A percentile compares a stretch with the other conserved stretches of the same genome.
phyloP scores from a whole-genome alignment of 2,113 vertebrate species.

The Pseudorhombus dupliciocellatus region DNA sequence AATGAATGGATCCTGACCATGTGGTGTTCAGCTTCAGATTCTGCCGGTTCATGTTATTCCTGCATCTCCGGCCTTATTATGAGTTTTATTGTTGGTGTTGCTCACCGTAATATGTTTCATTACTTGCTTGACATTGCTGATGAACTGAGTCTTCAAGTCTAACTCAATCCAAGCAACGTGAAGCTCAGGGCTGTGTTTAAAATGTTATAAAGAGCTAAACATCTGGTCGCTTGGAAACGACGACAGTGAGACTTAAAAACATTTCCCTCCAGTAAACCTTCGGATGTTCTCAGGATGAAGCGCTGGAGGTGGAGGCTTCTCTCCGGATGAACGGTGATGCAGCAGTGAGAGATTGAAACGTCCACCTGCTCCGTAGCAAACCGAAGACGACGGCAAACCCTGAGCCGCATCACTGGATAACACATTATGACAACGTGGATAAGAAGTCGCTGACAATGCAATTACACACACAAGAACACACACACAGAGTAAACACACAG shows the following conservation, averaged over 20 bases:
- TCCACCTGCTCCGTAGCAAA: slow-evolving; percentile 63
- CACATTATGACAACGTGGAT: slow-evolving; percentile 77
- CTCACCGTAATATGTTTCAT: not conserved
- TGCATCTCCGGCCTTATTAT: not conserved
- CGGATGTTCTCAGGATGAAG: not conserved
- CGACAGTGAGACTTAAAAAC: too few relatives aligned
- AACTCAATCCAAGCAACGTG: not conserved
- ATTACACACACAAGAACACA: slow-evolving; percentile 70
- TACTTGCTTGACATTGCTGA: not conserved
- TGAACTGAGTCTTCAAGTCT: not conserved
- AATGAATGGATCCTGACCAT: not conserved
- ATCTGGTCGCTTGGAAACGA: too few relatives aligned
- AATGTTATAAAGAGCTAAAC: too few relatives aligned
- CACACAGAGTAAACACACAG: slow-evolving; percentile 60
- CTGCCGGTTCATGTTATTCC: too few relatives aligned
- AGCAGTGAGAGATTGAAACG: slow-evolving; percentile 59
- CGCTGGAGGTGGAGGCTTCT: not conserved
- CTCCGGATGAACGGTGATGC: not conserved
- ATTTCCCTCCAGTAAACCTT: not conserved
- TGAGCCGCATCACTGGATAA: slow-evolving; percentile 70
- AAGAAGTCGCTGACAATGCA: slow-evolving; percentile 74
- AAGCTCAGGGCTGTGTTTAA: too few relatives aligned
- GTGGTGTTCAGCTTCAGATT: not conserved
- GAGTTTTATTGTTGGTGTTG: not conserved
- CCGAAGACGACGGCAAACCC: slow-evolving; percentile 46